Evolutionary conservation across 2,113 vertebrate species (phyloP).

Genomic region (Planiliza haematocheilus): DNA sequence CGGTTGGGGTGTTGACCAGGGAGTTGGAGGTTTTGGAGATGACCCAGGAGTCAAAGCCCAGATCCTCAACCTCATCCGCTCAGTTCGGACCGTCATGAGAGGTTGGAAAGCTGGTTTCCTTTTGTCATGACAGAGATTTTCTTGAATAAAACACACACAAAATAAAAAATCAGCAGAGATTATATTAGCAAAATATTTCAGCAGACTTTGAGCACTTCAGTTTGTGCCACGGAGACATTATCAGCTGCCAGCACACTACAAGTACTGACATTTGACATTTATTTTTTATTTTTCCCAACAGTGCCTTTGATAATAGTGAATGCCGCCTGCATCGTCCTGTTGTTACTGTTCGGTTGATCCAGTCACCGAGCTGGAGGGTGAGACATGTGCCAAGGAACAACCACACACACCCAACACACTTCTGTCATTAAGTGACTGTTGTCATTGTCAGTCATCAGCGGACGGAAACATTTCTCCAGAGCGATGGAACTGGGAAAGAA

Average conservation of each 20-base stretch:
- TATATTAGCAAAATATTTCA: no score
- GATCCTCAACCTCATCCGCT: slow-evolving; percentile 92
- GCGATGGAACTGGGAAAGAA: background rate
- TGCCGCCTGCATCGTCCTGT: slow-evolving; percentile 88
- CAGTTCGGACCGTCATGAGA: slow-evolving; percentile 95
- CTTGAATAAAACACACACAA: no score
- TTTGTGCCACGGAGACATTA: no score
- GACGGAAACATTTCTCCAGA: background rate
- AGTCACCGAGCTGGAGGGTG: background rate
- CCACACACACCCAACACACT: background rate
- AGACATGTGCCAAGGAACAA: slow-evolving; percentile 26
- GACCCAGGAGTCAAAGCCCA: slow-evolving; percentile 97
- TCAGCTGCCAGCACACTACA: no score
- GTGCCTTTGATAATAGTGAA: slow-evolving; percentile 96
- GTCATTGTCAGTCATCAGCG: background rate
- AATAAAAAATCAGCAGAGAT: no score
- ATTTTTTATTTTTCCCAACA: slow-evolving; percentile 67
- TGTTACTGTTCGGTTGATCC: slow-evolving; percentile 92
- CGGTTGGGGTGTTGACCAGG: slow-evolving; percentile 94
- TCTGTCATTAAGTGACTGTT: slow-evolving; percentile 18
- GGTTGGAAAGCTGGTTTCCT: slow-evolving; percentile 80
- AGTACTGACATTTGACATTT: no score
- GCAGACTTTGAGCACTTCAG: no score
- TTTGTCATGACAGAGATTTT: no score
- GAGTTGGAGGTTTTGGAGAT: slow-evolving; percentile 95